Conservation (phyloP, 2,888 invertebrate species). For the Cremastinae sp. region DNA sequence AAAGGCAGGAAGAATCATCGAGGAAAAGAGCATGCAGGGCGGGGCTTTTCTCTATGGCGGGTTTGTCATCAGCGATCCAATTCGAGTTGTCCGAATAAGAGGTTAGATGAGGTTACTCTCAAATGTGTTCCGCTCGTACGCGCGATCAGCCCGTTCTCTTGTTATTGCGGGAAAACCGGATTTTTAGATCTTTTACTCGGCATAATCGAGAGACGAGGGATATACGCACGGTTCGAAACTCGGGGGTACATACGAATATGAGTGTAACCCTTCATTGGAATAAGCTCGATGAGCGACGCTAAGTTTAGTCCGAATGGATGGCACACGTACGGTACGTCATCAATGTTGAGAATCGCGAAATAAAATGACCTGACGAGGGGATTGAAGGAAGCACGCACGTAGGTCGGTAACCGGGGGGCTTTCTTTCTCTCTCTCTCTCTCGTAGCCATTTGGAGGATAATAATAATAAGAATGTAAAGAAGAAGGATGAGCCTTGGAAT, state of each 20-base stretch:
- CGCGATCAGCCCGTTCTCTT: constrained; percentile 33
- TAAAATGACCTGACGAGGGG: constrained; percentile 1
- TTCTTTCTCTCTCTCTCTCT: too few species aligned
- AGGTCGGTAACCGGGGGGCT: constrained; percentile 3
- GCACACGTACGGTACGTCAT: constrained; percentile 53
- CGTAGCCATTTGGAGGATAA: too few species aligned
- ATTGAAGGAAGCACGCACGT: constrained; percentile 19
- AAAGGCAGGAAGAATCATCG: not conserved
- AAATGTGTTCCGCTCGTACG: not conserved
- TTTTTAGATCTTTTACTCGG: constrained; percentile 43
- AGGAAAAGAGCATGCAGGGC: not conserved
- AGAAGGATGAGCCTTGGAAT: constrained; percentile 58
- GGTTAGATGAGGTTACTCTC: too few species aligned
- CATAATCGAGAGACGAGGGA: not conserved
- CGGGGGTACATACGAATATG: constrained; percentile 45
- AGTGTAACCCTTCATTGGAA: constrained; percentile 17
- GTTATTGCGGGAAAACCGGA: constrained; percentile 60
- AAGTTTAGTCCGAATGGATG: constrained; percentile 70
- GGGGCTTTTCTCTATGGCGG: too few species aligned
- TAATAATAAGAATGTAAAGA: constrained; percentile 61
- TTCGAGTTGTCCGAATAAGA: too few species aligned
- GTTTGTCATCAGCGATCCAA: too few species aligned
- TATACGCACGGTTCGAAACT: constrained; percentile 39
- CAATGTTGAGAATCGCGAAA: constrained; percentile 30
- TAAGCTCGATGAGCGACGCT: not conserved